These are phyloP conservation scores for Gasterosteus nipponicus DNA, from an alignment of 2,113 vertebrate species.

Conservation along the genomic window DNA sequence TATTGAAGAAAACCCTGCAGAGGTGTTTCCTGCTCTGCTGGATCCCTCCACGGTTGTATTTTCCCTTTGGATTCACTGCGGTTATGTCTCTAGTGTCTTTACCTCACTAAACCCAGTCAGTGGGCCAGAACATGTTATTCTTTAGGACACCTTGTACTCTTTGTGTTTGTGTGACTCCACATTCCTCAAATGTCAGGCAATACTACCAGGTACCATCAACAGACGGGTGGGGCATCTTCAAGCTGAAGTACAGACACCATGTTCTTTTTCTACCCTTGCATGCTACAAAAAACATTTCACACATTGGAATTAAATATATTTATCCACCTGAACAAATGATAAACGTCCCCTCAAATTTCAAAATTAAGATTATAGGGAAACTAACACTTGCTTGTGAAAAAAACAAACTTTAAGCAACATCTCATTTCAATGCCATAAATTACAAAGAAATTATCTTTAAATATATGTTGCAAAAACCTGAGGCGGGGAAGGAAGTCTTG, in stretches of 20 bases:
- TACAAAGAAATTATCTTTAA: not conserved
- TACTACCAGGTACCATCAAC: not conserved
- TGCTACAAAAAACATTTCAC: not conserved
- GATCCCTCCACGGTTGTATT: not conserved
- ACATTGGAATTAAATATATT: not conserved
- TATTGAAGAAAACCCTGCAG: not conserved
- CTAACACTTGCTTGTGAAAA: not conserved
- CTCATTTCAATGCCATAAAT: not conserved
- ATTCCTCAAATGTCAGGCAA: slow-evolving; percentile 36
- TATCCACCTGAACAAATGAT: not conserved
- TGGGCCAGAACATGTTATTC: not conserved
- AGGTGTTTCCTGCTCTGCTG: not conserved
- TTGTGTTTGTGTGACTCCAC: slow-evolving; percentile 23
- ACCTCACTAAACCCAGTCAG: not conserved
- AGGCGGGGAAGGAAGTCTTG: not conserved
- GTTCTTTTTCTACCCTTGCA: too few species aligned
- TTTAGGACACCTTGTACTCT: slow-evolving; percentile 6
- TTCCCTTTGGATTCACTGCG: not conserved
- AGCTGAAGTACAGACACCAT: not conserved
- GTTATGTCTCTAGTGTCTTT: not conserved
- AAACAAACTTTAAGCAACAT: not conserved
- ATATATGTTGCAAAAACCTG: not conserved
- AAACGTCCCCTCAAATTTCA: not conserved
- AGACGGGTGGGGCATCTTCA: slow-evolving; percentile 33
- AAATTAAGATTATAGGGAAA: not conserved